phyloP scores from a whole-genome alignment of 2,797 vertebrate species.

The Coregonus sp. region DNA sequence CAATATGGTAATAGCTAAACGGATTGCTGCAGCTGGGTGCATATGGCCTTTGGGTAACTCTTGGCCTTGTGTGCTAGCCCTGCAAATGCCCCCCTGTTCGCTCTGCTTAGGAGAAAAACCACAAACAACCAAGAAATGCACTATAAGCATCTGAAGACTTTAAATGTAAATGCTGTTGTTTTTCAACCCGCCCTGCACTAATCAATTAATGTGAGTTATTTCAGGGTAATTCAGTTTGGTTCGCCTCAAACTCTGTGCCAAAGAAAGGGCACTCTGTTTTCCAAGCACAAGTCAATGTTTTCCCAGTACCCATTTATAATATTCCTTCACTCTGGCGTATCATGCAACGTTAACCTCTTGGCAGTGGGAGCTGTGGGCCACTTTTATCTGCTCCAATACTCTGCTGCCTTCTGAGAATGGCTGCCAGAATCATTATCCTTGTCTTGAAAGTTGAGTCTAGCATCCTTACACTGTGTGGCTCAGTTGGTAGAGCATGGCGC shows the following conservation, averaged over 20 bases:
- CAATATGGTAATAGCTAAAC: constrained; percentile 19
- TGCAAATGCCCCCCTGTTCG: not conserved
- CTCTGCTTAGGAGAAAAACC: not conserved
- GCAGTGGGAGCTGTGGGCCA: constrained; percentile 42
- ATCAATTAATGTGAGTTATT: constrained; percentile 15
- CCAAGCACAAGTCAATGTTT: constrained; percentile 39
- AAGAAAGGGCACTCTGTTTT: constrained; percentile 1
- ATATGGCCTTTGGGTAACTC: constrained; percentile 18
- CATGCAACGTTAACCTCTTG: constrained; percentile 65
- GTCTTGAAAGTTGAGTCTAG: constrained; percentile 22
- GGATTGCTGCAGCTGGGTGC: constrained; percentile 13
- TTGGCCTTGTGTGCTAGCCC: constrained; percentile 10
- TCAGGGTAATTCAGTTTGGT: constrained; percentile 4
- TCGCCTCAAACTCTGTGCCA: not conserved
- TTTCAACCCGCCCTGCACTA: not conserved
- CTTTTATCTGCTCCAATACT: constrained; percentile 50
- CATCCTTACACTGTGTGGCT: not conserved
- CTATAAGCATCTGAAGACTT: no score
- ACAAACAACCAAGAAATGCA: no score
- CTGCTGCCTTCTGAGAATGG: constrained; percentile 36
- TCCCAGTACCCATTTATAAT: constrained; percentile 32
- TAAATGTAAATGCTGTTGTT: not conserved
- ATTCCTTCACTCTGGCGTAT: constrained; percentile 46
- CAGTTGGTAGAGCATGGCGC: not conserved
- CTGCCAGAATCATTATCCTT: constrained; percentile 37